Evolutionary conservation across 1,140 invertebrate species (phyloP).

Genomic region (Drosophila kohkoa): DNA sequence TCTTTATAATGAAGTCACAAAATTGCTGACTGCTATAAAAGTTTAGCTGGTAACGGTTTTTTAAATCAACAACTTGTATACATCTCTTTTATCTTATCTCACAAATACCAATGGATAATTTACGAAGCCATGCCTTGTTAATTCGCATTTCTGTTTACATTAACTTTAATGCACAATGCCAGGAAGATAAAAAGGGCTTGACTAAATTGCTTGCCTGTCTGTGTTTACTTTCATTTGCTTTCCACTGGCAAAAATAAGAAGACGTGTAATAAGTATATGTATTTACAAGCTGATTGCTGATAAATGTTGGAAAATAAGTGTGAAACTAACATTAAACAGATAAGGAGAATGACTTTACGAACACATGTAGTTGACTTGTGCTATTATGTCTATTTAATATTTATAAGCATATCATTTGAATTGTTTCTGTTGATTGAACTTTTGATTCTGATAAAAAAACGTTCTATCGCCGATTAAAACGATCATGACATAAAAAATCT

Average conservation of each 20-base stretch:
- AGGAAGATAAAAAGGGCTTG: neutral
- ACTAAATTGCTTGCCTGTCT: neutral
- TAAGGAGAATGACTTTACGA: constrained; percentile 22
- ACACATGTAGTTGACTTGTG: neutral
- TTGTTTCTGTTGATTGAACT: constrained; percentile 14
- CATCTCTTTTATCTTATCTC: constrained; percentile 20
- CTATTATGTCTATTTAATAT: constrained; percentile 43
- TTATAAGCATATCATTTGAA: constrained; percentile 44
- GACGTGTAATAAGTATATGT: constrained; percentile 9
- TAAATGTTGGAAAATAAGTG: constrained; percentile 31
- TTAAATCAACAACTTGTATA: constrained; percentile 4
- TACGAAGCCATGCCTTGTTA: neutral
- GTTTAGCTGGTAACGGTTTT: neutral
- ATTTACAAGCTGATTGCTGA: constrained; percentile 24
- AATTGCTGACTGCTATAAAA: constrained; percentile 2
- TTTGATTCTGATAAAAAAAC: constrained; percentile 28
- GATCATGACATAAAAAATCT: constrained; percentile 77
- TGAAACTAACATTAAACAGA: constrained; percentile 18
- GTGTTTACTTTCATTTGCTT: constrained; percentile 6
- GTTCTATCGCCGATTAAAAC: constrained; percentile 62
- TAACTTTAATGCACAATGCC: neutral
- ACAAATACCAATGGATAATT: constrained; percentile 13
- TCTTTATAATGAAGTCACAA: neutral
- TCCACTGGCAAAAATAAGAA: neutral
- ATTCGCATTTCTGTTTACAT: neutral